Evolutionary conservation across 1,140 invertebrate species (phyloP), one percentile per base, ranked within the genome.

Genomic region (Gryon sp.): DNA sequence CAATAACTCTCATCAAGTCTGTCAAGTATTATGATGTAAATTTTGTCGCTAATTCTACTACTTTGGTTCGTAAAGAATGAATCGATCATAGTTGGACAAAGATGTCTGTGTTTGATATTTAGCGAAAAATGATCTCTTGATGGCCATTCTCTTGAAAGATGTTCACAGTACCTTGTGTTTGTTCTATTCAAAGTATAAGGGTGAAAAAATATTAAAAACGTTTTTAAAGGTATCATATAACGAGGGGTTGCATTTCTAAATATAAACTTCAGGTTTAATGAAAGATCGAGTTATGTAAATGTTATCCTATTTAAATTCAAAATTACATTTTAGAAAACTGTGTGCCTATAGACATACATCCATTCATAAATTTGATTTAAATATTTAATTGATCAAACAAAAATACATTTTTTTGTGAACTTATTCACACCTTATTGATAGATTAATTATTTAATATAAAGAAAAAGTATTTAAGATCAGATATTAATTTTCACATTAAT

Each of bases 241-340:
- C 55, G 15, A 60, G 38, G 66, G 46, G 66, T 59, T 53, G 24
- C 19, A 30, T 26, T 8, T 43, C 36, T 45, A 70, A 70, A 60
- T 28, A 45, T 24, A 46, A 48, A 50, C 50, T 55, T 32, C n/a
- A 40, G 22, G 32, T 36, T 45, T 69, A 69, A 59, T 59, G 65
- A 69, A 55, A 59, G 43, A 69, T 55, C 63, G 22, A 22, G 52
- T 57, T 69, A 69, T 69, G 65, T 30, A 57, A 69, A 69, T 69
- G 59, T 69, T 57, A 41, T 57, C 11, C 32, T 7, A 57, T 38
- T 68, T 57, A 48, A 9, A 19, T 38, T 32, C n/a, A n/a, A n/a
- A n/a, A n/a, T n/a, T n/a, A n/a, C n/a, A n/a, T n/a, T n/a, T n/a
- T n/a, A n/a, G 7, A 38, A 20, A 20, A 46, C 20, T 45, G 15